phyloP scores from a whole-genome alignment of 2,888 invertebrate genomes.

The Copidosoma aretas region DNA sequence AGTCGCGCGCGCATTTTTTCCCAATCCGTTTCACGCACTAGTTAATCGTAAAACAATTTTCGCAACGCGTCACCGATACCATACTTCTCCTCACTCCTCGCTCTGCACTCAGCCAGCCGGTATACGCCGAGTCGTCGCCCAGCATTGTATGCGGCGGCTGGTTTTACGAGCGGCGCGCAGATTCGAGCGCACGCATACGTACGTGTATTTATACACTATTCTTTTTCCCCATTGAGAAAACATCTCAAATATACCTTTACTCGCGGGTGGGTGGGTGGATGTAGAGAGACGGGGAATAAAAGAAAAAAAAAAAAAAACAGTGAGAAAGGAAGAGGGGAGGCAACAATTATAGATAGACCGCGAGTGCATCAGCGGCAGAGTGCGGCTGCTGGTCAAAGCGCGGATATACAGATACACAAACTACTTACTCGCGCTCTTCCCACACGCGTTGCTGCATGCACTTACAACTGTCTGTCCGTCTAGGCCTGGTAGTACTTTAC shows the following conservation, averaged over 20 bases:
- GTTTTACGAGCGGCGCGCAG: background rate
- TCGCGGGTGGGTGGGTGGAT: background rate
- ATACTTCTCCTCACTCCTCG: background rate
- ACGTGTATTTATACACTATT: too few species aligned
- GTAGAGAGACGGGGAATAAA: too few species aligned
- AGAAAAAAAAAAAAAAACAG: too few species aligned
- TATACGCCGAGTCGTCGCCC: too few species aligned
- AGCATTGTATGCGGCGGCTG: background rate
- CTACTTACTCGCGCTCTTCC: background rate
- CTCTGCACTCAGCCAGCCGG: too few species aligned
- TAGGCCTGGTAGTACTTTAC: too few species aligned
- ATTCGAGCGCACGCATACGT: background rate
- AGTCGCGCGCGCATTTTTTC: too few species aligned
- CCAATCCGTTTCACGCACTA: too few species aligned
- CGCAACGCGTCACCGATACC: conserved; percentile 5
- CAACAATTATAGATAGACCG: conserved; percentile 48
- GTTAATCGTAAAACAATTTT: too few species aligned
- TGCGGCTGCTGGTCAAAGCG: too few species aligned
- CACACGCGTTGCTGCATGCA: background rate
- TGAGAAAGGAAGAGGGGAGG: conserved; percentile 18
- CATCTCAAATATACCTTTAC: background rate
- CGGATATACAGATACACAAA: too few species aligned
- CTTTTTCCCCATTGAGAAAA: too few species aligned
- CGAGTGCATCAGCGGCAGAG: conserved; percentile 6
- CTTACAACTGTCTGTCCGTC: background rate